These are phyloP conservation scores for Graphium colonna DNA, from an alignment of 2,888 invertebrate species.

Conservation along the genomic window DNA sequence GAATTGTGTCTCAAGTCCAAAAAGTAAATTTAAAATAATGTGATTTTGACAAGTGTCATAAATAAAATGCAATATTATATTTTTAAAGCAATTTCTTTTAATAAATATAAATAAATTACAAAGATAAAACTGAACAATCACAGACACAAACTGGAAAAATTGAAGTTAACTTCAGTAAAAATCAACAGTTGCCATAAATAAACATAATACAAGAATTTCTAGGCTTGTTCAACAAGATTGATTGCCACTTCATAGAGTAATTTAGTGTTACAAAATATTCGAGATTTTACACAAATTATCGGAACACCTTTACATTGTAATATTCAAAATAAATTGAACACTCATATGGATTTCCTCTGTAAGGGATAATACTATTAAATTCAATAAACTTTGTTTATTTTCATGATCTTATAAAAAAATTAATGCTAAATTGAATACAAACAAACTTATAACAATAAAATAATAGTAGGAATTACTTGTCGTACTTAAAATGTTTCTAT, in stretches of 20 bases:
- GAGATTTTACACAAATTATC: neutral
- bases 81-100: conserved; percentile 21
- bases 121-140: conserved; percentile 19
- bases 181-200: conserved; percentile 2
- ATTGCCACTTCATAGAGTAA: neutral
- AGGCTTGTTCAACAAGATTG: conserved; percentile 17
- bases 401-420: neutral
- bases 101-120: conserved; percentile 20
- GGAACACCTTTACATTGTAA: neutral
- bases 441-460: no score
- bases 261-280: neutral
- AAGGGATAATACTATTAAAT: neutral
- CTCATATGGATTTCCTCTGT: neutral
- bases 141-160: conserved; percentile 23
- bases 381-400: neutral
- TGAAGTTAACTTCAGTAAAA: conserved; percentile 11
- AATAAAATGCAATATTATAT: conserved; percentile 15
- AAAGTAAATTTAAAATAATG: no score
- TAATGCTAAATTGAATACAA: no score
- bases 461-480: no score
- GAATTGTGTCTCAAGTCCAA: no score
- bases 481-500: no score
- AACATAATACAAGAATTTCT: conserved; percentile 4
- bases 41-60: neutral
- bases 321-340: neutral